phyloP scores from a whole-genome alignment of 2,888 invertebrate genomes.

The Caenorhabditis parvicauda region DNA sequence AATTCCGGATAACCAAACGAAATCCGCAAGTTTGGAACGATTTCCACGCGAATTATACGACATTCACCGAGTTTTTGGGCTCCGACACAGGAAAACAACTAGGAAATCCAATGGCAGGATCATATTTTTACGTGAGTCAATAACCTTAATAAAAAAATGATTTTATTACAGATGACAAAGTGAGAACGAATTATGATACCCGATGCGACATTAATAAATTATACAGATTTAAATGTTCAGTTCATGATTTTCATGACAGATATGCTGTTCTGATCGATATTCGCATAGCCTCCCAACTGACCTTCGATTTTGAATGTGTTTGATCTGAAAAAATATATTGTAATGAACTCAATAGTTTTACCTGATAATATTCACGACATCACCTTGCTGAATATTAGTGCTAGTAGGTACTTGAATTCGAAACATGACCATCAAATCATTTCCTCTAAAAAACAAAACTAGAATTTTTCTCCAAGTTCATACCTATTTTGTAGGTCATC shows the following conservation, averaged over 20 bases:
- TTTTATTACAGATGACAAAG: conserved; percentile 32
- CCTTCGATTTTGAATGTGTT: conserved; percentile 14
- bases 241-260: conserved; percentile 6
- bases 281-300: conserved; percentile 27
- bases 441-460: conserved; percentile 16
- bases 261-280: conserved; percentile 27
- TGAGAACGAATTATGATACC: no score
- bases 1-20: conserved; percentile 35
- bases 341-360: not conserved
- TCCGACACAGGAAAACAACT: conserved; percentile 47
- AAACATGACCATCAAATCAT: conserved; percentile 29
- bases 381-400: conserved; percentile 14
- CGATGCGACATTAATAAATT: not conserved
- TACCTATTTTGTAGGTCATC: conserved; percentile 33
- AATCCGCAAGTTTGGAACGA: conserved; percentile 45
- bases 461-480: not conserved
- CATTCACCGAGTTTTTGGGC: conserved; percentile 46
- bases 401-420: conserved; percentile 15
- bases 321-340: conserved; percentile 7
- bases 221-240: not conserved
- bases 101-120: conserved; percentile 42
- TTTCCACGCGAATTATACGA: conserved; percentile 48
- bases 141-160: not conserved
- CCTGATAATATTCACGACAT: conserved; percentile 18
- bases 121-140: conserved; percentile 38